Percentiles rank a stretch among this genome's conserved stretches.
phyloP scores from a whole-genome alignment of 2,888 invertebrate genomes.

The Ryuthela nishihirai region DNA sequence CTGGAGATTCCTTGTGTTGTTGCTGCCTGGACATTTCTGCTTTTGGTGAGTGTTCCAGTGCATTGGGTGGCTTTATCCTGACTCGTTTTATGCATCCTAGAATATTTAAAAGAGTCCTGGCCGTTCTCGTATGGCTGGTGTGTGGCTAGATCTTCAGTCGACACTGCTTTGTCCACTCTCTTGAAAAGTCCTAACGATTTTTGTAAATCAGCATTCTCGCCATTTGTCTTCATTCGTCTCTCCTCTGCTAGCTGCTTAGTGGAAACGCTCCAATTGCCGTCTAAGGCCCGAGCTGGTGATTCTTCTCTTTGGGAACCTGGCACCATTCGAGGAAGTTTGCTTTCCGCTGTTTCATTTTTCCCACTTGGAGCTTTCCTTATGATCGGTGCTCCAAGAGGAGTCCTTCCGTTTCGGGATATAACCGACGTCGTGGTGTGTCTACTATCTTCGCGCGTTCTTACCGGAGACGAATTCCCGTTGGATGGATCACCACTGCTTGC shows the following conservation, averaged over 20 bases:
- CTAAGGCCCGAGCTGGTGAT: not conserved
- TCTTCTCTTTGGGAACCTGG: slow-evolving; percentile 10
- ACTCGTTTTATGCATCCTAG: slow-evolving; percentile 7
- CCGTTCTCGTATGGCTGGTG: too few species aligned
- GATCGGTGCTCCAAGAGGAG: too few species aligned
- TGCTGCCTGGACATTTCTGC: not conserved
- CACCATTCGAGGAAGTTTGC: slow-evolving; percentile 5
- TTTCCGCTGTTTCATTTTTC: not conserved
- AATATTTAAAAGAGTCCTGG: too few species aligned
- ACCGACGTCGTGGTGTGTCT: not conserved
- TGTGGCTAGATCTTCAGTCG: slow-evolving; percentile 21
- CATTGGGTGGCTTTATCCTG: slow-evolving; percentile 25
- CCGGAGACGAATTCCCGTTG: too few species aligned
- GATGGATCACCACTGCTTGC: too few species aligned
- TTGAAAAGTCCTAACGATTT: slow-evolving; percentile 2
- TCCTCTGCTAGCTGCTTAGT: not conserved
- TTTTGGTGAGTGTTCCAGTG: slow-evolving; percentile 8
- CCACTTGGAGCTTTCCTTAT: too few species aligned
- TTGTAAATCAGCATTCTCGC: slow-evolving; percentile 12
- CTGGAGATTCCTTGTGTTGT: too few species aligned
- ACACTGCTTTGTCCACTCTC: slow-evolving; percentile 20
- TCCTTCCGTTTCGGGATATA: too few species aligned
- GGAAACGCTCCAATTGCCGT: not conserved
- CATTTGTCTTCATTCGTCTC: slow-evolving; percentile 17
- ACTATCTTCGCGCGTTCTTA: too few species aligned